Evolutionary conservation across 2,113 vertebrate species (phyloP).

Genomic region (Alaudala cheleensis): DNA sequence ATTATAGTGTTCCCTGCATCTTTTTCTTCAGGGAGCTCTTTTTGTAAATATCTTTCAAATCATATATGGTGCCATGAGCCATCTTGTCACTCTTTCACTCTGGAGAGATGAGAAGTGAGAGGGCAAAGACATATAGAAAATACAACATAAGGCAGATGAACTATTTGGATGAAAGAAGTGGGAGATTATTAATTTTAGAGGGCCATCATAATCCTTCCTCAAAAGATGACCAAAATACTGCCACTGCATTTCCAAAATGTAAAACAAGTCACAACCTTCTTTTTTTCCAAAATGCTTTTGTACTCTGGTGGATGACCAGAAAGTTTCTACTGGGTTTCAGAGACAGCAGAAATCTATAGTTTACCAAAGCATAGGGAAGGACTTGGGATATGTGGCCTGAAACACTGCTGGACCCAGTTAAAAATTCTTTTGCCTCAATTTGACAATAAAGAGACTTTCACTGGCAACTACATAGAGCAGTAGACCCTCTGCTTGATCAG

Average conservation of each 20-base stretch:
- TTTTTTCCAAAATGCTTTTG: neutral
- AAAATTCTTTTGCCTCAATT: neutral
- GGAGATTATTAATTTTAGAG: neutral
- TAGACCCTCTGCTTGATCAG: neutral
- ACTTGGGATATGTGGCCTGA: neutral
- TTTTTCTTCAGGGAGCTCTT: neutral
- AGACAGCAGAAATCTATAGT: rapidly evolving
- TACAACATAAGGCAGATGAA: neutral
- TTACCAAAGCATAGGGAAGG: neutral
- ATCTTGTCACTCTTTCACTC: neutral
- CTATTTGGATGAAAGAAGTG: neutral
- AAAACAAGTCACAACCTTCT: neutral
- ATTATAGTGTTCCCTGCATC: neutral
- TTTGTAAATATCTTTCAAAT: neutral
- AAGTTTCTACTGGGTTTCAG: neutral
- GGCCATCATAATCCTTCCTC: neutral
- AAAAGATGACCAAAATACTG: neutral
- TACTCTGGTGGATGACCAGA: neutral
- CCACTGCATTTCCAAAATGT: neutral
- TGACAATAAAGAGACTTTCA: neutral
- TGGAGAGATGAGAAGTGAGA: neutral
- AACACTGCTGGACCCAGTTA: neutral
- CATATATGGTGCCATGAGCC: neutral
- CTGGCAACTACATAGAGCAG: rapidly evolving
- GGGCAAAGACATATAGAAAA: neutral